Base-by-base conservation (phyloP, 2,888 invertebrate genomes). In the Hydrotaea cyrtoneurina region DNA sequence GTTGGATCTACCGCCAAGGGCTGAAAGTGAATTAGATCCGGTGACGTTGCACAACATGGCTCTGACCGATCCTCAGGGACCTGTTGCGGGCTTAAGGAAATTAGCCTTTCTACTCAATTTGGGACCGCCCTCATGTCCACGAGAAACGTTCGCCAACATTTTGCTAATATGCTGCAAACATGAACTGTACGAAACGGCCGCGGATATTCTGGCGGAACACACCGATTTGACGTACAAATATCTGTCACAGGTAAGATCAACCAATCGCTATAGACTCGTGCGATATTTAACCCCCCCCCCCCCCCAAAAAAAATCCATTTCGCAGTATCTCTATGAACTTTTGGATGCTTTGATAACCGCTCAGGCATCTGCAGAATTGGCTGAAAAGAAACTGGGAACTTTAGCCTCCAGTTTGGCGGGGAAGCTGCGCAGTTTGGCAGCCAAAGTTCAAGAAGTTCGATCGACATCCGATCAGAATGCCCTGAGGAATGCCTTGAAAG, bases 1-100 rank as follows among this genome's bases (percentile, higher is more conserved):
- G 39, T 95, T 96, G 2, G 97, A 97, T 90, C 96, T 98, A 95
- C 97, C 98, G 2, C 98, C 98, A 0, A 94, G 99, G 86, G 96
- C 97, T 10, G 99, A 99, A 92, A 98, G 98, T 90, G 99, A 99
- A 93, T 93, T 99, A 86, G 99, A 99, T 92, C 98, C 98, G 4
- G 98, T 99, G 0, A 99, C 99, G 4, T 93, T 99, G 55, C 99
- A 99, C 91, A 99, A 99, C 92, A 96, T 99, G 93, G 99, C 99
- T 0, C 93, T 99, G 55, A 94, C 94, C 0, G 97, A 97, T 89
- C 96, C 98, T 0, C 96, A 96, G 0, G 98, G 98, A 89, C 98
- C 99, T 15, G 99, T 99, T 90, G 98, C 98, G 90, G 94, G 94
- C 81, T 90, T 95, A 2, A 93, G 94, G 7, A 97, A 98, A 90